Percentiles rank a stretch among this genome's conserved stretches.
Evolutionary conservation across 2,888 invertebrate genomes (phyloP).

Genomic region (Stenolophus ochropezus): DNA sequence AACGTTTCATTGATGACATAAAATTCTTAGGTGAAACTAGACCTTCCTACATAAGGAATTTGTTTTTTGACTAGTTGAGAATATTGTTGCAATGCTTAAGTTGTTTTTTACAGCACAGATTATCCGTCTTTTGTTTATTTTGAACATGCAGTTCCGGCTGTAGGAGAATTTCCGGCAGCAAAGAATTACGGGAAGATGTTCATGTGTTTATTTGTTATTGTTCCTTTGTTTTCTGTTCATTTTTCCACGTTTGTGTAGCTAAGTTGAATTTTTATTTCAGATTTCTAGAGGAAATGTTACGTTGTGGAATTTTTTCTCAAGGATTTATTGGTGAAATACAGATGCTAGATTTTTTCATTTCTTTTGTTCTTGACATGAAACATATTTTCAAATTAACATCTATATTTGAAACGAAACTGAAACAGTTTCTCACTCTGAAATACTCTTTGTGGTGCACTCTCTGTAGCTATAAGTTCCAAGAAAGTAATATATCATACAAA

Average conservation of each 20-base stretch:
- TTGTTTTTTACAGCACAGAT: too few species aligned
- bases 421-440: too few species aligned
- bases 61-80: too few species aligned
- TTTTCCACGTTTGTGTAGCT: neutral
- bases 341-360: neutral
- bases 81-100: too few species aligned
- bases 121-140: conserved; percentile 29
- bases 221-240: conserved; percentile 13
- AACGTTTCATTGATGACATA: too few species aligned
- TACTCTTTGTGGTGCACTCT: too few species aligned
- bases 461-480: too few species aligned
- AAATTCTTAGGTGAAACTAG: too few species aligned
- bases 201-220: conserved; percentile 28
- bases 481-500: too few species aligned
- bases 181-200: conserved; percentile 12
- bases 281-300: neutral
- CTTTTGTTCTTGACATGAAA: neutral
- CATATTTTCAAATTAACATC: too few species aligned
- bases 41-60: too few species aligned
- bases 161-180: neutral
- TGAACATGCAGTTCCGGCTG: conserved; percentile 26
- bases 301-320: neutral
- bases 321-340: neutral
- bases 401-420: too few species aligned
- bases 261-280: conserved; percentile 15